Conservation (phyloP, 92 coral and sea anemone species). For the Parazoanthus darwini region DNA sequence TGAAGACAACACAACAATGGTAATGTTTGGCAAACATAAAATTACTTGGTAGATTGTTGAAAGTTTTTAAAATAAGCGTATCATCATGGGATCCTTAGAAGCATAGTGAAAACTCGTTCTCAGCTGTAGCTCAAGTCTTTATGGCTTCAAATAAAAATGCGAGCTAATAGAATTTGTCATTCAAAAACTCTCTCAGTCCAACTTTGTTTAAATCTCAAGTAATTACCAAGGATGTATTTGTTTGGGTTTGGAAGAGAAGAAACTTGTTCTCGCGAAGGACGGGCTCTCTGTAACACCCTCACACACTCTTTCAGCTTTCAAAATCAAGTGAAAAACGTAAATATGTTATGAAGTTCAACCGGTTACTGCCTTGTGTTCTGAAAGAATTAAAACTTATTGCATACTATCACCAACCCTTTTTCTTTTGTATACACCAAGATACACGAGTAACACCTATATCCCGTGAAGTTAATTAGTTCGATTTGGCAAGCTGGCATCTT, state of each 20-base stretch:
- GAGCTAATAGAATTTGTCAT: not conserved
- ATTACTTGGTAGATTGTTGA: slow-evolving; percentile 44
- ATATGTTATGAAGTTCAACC: not conserved
- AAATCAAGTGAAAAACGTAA: slow-evolving; percentile 54
- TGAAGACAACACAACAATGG: slow-evolving; percentile 36
- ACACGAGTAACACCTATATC: slow-evolving; percentile 6
- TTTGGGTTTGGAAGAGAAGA: slow-evolving; percentile 76
- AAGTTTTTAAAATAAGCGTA: not conserved
- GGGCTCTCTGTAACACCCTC: slow-evolving; percentile 68
- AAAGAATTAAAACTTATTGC: slow-evolving; percentile 15
- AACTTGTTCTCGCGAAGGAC: slow-evolving; percentile 57
- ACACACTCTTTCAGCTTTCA: slow-evolving; percentile 62
- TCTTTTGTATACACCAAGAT: not conserved
- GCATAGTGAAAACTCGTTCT: slow-evolving; percentile 37
- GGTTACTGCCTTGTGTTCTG: slow-evolving; percentile 2
- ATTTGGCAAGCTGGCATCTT: slow-evolving; percentile 19
- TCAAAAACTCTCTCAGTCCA: not conserved
- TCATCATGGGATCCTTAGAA: slow-evolving; percentile 32
- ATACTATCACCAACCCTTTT: not conserved
- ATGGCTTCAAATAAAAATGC: not conserved
- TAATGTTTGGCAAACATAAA: slow-evolving; percentile 84
- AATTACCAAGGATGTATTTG: slow-evolving; percentile 58
- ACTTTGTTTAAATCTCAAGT: slow-evolving; percentile 4
- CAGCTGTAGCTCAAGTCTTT: slow-evolving; percentile 40
- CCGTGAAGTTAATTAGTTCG: slow-evolving; percentile 35